Evolutionary conservation across 2,888 invertebrate species (phyloP).

Genomic region (Leptinotarsa tumamoca): DNA sequence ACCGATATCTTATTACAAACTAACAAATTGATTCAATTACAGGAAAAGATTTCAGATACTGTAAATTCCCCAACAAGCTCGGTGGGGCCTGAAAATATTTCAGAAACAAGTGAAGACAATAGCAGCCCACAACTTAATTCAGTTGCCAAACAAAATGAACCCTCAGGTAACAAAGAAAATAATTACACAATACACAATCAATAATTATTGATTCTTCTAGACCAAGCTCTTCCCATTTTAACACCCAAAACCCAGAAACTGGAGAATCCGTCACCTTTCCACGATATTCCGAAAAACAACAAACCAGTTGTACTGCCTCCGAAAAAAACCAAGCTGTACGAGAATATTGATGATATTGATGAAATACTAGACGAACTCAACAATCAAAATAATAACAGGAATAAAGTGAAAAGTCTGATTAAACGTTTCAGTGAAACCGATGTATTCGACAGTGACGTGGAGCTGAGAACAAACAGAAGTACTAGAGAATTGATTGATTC

Average conservation of each 20-base stretch:
- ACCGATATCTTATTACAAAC: neutral
- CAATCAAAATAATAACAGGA: slow-evolving; percentile 49
- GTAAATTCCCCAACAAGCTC: neutral
- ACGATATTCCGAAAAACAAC: slow-evolving; percentile 58
- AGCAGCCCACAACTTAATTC: neutral
- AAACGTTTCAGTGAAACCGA: slow-evolving; percentile 59
- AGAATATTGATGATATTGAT: slow-evolving; percentile 61
- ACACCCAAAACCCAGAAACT: slow-evolving; percentile 46
- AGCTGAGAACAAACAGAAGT: slow-evolving; percentile 43
- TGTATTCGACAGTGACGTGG: slow-evolving; percentile 46
- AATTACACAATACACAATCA: neutral
- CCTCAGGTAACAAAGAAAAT: neutral
- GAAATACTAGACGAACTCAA: slow-evolving; percentile 62
- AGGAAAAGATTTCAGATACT: slow-evolving; percentile 7
- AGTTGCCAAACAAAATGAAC: neutral
- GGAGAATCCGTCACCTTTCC: slow-evolving; percentile 54
- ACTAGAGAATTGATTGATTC: slow-evolving; percentile 53
- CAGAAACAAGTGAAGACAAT: neutral
- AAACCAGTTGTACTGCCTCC: slow-evolving; percentile 45
- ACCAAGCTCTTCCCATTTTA: slow-evolving; percentile 29
- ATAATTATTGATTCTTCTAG: slow-evolving; percentile 18
- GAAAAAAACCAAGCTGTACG: slow-evolving; percentile 43
- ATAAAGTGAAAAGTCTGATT: slow-evolving; percentile 58
- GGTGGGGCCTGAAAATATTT: neutral
- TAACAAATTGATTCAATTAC: neutral